Evolutionary conservation across 2,113 vertebrate species (phyloP), one percentile per base, ranked within the genome.

Genomic region (Callospermophilus lateralis): DNA sequence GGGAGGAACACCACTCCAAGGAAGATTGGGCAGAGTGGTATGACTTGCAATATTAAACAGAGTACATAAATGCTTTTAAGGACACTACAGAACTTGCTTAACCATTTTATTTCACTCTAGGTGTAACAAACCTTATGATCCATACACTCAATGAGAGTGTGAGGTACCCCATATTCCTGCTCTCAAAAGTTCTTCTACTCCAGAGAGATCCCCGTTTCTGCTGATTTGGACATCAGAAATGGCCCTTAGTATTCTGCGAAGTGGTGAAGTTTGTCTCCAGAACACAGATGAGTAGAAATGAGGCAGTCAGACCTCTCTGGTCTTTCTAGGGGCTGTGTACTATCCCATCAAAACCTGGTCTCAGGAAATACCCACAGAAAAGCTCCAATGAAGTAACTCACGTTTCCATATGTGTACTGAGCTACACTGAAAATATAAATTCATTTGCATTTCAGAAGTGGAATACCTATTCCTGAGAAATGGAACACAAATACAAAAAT

Each of bases 11-110:
- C 6, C 34, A 84, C 9, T 80, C 34, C n/a, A 13, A 86, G 37
- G 67, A 68, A 89, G 39, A 76, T 2, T 55, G 55, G 30, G 51
- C 45, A 79, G 76, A 76, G 30, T 79, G 19, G 15, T 83, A 28
- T 45, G 65, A 53, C 19, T 78, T 81, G 53, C 26, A 91, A 37
- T 86, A 24, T 78, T 88, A 94, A 91, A 13, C 30, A 45, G 89
- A 86, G 16, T 32, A 79, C 73, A 89, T 30, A 94, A 53, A 70
- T 77, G 42, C 12, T 89, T 94, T 90, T 58, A 84, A 94, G 42
- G 37, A 76, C 24, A 51, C 63, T 90, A 81, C 61, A 83, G 37
- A 80, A 92, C 45, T 87, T 76, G 58, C 15, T 91, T 51, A 68
- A 92, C 63, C 83, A n/a, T 76, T 77, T 55, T 78, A 53, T 76